Evolutionary conservation across 2,113 vertebrate genomes (phyloP).

Genomic region (Hippocampus guttulatus): DNA sequence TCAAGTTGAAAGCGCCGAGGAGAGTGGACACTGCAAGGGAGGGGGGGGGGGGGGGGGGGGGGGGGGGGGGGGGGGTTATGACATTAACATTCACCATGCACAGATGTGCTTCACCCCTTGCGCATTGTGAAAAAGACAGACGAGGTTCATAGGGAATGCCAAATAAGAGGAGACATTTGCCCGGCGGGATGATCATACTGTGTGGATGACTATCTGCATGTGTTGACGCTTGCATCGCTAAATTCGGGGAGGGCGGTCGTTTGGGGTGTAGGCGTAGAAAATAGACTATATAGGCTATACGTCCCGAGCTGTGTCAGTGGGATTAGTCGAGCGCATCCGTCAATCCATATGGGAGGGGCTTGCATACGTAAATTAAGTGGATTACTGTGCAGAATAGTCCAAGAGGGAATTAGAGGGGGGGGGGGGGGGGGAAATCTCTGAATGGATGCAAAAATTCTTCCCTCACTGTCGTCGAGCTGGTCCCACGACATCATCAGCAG

Average conservation of each 20-base stretch:
- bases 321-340: constrained; percentile 56
- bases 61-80: constrained; percentile 53
- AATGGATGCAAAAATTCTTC: constrained; percentile 57
- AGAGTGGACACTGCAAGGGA: constrained; percentile 45
- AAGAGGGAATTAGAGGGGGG: constrained; percentile 56
- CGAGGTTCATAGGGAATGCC: constrained; percentile 26
- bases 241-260: background rate
- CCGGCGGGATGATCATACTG: background rate
- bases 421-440: constrained; percentile 27
- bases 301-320: constrained; percentile 31
- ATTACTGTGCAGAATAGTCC: constrained; percentile 61
- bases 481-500: constrained; percentile 58
- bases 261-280: background rate
- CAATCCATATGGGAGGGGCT: constrained; percentile 58
- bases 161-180: constrained; percentile 8
- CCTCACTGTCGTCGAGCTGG: constrained; percentile 35
- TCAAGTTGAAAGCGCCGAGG: constrained; percentile 57
- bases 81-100: constrained; percentile 60
- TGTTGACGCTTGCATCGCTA: background rate
- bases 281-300: constrained; percentile 11
- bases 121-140: constrained; percentile 44
- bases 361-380: constrained; percentile 69
- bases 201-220: constrained; percentile 12
- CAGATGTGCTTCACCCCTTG: constrained; percentile 32
- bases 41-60: constrained; percentile 49